Conservation (phyloP, 2,888 invertebrate genomes). For the Xestia xanthographa region DNA sequence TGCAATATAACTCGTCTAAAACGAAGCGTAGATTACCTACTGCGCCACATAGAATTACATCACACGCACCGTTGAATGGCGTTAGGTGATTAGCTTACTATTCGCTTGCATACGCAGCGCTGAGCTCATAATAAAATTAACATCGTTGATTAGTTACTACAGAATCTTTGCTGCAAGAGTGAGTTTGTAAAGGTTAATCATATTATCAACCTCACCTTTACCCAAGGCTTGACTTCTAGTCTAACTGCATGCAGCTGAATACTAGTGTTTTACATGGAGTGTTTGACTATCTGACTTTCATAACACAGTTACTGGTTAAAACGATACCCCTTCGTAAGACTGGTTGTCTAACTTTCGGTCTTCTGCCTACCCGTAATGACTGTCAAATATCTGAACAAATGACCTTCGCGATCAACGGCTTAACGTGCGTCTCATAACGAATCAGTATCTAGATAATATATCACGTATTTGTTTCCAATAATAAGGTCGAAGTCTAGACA, state of each 20-base stretch:
- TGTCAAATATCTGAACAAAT: background rate
- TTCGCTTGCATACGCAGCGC: background rate
- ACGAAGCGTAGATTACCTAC: slow-evolving; percentile 18
- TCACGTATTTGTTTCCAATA: slow-evolving; percentile 35
- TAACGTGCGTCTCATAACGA: background rate
- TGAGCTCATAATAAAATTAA: slow-evolving; percentile 40
- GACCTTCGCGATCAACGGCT: background rate
- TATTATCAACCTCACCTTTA: background rate
- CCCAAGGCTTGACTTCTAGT: background rate
- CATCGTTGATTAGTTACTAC: slow-evolving; percentile 26
- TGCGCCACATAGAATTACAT: slow-evolving; percentile 21
- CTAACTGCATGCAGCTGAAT: background rate
- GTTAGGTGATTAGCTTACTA: slow-evolving; percentile 11
- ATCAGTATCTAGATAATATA: background rate
- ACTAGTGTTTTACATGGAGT: background rate
- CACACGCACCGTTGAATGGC: slow-evolving; percentile 23
- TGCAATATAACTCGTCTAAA: slow-evolving; percentile 2
- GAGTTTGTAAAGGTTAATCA: slow-evolving; percentile 36
- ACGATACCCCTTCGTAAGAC: background rate
- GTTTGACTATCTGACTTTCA: background rate
- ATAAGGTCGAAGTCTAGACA: slow-evolving; percentile 8
- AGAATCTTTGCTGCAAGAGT: slow-evolving; percentile 40
- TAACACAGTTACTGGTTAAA: background rate
- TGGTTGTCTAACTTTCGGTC: background rate
- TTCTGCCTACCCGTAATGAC: background rate